A percentile compares a stretch with the other conserved stretches of the same genome.
phyloP scores from a whole-genome alignment of 2,888 invertebrate species.

The Andrena praecox region DNA sequence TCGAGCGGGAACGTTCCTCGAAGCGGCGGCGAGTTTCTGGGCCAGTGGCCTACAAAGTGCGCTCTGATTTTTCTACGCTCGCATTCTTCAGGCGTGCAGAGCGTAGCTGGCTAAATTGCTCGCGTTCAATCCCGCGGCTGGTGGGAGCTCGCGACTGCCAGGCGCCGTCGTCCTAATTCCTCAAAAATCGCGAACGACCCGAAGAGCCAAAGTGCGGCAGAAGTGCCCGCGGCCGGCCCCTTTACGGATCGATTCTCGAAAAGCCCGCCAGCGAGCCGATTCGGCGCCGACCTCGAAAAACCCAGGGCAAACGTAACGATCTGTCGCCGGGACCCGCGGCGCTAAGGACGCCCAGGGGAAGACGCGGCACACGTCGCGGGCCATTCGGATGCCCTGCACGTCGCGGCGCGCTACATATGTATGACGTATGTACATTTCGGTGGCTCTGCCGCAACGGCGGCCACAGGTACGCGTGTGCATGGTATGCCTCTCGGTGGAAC shows the following conservation, averaged over 20 bases:
- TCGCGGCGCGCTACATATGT: constrained; percentile 70
- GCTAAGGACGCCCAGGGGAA: constrained; percentile 22
- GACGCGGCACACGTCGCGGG: constrained; percentile 15
- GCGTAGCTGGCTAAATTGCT: not conserved
- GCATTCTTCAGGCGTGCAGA: not conserved
- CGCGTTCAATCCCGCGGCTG: not conserved
- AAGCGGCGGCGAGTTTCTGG: not conserved
- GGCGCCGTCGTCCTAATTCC: constrained; percentile 11
- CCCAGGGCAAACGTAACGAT: constrained; percentile 41
- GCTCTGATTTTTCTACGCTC: constrained; percentile 4
- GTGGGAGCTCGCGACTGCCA: not conserved
- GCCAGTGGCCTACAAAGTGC: not conserved
- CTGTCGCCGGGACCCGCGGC: constrained; percentile 19
- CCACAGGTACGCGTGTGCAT: constrained; percentile 23
- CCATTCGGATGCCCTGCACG: constrained; percentile 62
- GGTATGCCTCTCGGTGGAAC: constrained; percentile 51
- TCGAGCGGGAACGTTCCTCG: not conserved
- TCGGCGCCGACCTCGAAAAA: constrained; percentile 49
- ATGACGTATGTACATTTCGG: constrained; percentile 63
- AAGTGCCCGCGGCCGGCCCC: not conserved
- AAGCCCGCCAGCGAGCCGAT: constrained; percentile 22
- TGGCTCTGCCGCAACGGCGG: constrained; percentile 28
- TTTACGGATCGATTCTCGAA: constrained; percentile 38
- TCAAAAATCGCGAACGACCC: constrained; percentile 7
- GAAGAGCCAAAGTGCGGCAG: not conserved